Conservation (phyloP, 2,888 invertebrate species). For the Andrena marginata region DNA sequence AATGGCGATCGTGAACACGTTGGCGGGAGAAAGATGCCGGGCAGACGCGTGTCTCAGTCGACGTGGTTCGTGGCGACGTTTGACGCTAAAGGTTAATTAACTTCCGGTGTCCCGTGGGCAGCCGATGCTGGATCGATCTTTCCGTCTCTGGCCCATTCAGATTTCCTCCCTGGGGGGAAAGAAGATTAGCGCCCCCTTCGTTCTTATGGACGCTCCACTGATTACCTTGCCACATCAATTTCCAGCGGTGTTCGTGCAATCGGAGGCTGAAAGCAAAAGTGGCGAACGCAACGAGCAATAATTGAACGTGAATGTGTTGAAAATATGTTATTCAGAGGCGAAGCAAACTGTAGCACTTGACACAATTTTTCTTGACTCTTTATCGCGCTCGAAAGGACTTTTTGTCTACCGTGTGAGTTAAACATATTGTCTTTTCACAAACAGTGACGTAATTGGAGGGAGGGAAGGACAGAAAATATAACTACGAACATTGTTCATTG, state of each 20-base stretch:
- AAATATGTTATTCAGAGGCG: no score
- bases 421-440: no score
- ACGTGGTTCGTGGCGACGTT: background rate
- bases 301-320: conserved; percentile 6
- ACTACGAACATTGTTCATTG: no score
- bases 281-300: conserved; percentile 12
- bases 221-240: conserved; percentile 18
- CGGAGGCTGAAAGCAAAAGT: background rate
- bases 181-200: conserved; percentile 6
- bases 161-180: conserved; percentile 4
- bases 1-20: background rate
- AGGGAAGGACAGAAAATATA: no score
- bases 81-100: conserved; percentile 45
- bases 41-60: conserved; percentile 10
- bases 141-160: conserved; percentile 19
- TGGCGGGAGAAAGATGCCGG: background rate
- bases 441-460: no score
- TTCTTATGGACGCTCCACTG: background rate
- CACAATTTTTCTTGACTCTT: no score
- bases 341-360: no score
- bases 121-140: conserved; percentile 22
- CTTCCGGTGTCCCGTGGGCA: conserved; percentile 23
- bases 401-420: no score
- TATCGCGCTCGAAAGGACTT: no score
- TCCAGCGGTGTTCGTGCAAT: background rate